Percentiles rank a stretch among this genome's conserved stretches.
These are phyloP conservation scores for Chaenodraco wilsoni DNA, from an alignment of 2,797 vertebrate genomes.

Conservation along the genomic window DNA sequence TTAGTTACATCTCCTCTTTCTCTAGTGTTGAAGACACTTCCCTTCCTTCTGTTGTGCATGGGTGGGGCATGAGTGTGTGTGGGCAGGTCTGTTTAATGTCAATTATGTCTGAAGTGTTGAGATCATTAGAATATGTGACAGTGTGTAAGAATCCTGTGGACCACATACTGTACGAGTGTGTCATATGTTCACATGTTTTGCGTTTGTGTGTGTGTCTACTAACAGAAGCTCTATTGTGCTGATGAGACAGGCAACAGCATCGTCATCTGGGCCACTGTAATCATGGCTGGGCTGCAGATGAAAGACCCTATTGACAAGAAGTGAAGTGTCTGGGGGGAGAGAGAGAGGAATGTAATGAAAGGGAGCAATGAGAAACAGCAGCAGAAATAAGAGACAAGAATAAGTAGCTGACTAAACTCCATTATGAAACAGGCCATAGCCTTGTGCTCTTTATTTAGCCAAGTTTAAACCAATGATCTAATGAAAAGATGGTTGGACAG, in stretches of 20 bases:
- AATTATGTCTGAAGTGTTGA: conserved; percentile 25
- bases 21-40: not conserved
- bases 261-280: conserved; percentile 79
- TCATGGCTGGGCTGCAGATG: conserved; percentile 70
- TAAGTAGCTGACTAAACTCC: conserved; percentile 60
- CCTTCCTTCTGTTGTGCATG: not conserved
- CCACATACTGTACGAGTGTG: conserved; percentile 31
- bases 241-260: conserved; percentile 62
- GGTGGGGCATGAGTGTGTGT: conserved; percentile 11
- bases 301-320: conserved; percentile 78
- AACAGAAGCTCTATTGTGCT: conserved; percentile 78
- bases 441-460: conserved; percentile 50
- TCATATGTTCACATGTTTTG: conserved; percentile 26
- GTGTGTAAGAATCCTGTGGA: conserved; percentile 33
- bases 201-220: conserved; percentile 15
- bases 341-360: conserved; percentile 63
- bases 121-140: conserved; percentile 15
- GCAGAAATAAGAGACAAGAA: conserved; percentile 58
- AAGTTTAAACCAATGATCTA: conserved; percentile 38
- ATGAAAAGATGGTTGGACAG: conserved; percentile 30
- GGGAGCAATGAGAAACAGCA: conserved; percentile 51
- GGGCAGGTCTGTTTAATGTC: conserved; percentile 34
- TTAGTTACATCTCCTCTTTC: conserved; percentile 3
- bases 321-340: conserved; percentile 55
- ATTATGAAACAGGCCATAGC: conserved; percentile 57